A percentile compares a stretch with the other conserved stretches of the same genome.
These are phyloP conservation scores for Danio tinwini DNA, from an alignment of 2,797 vertebrate genomes.

Conservation along the genomic window DNA sequence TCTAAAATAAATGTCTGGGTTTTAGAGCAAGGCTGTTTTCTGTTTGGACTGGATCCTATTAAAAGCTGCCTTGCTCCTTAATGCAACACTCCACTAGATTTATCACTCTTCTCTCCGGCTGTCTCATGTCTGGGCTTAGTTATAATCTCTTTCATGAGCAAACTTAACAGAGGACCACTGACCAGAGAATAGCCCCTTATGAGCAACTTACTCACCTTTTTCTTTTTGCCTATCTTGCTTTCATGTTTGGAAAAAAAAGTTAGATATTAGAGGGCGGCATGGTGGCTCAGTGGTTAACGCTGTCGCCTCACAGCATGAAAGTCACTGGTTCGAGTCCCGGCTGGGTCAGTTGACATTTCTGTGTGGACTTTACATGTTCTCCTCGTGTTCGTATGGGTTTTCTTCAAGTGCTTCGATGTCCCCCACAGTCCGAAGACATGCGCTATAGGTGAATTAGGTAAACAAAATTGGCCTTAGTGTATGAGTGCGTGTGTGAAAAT, in stretches of 20 bases:
- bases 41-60: constrained; percentile 82
- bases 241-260: neutral
- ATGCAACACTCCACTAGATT: constrained; percentile 76
- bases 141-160: constrained; percentile 72
- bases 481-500: no score
- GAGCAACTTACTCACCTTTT: constrained; percentile 9
- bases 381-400: no score
- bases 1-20: constrained; percentile 78
- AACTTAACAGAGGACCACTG: constrained; percentile 65
- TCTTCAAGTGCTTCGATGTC: no score
- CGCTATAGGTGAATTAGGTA: no score
- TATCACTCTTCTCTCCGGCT: constrained; percentile 74
- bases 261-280: no score
- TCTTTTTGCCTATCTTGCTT: neutral
- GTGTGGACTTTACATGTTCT: no score
- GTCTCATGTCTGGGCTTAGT: constrained; percentile 79
- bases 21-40: constrained; percentile 78
- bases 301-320: no score
- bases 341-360: no score
- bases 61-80: constrained; percentile 79
- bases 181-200: constrained; percentile 60
- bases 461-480: no score
- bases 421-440: no score
- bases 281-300: no score
- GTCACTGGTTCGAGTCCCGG: no score